These are phyloP conservation scores for Phymorhynchus buccinoides DNA, from an alignment of 1,140 invertebrate genomes.

Conservation along the genomic window DNA sequence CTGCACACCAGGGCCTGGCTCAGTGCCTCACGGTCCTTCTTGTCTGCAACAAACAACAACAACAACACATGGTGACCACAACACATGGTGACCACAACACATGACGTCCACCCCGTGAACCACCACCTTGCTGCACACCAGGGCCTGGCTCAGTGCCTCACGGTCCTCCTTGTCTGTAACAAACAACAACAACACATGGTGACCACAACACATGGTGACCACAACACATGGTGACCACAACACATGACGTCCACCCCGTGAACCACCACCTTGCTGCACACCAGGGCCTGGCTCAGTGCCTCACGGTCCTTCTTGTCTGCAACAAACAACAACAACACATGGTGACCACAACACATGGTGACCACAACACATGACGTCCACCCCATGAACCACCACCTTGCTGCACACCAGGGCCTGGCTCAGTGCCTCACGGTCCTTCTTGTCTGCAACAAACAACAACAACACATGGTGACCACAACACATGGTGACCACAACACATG, in stretches of 20 bases:
- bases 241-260: conserved; percentile 89
- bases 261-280: conserved; percentile 65
- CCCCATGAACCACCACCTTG: conserved; percentile 78
- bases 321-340: too few relatives aligned
- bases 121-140: conserved; percentile 63
- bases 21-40: conserved; percentile 65
- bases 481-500: too few relatives aligned
- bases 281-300: conserved; percentile 57
- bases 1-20: conserved; percentile 57
- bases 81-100: too few relatives aligned
- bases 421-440: conserved; percentile 65
- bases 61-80: too few relatives aligned
- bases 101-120: conserved; percentile 86
- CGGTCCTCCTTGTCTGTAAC: conserved; percentile 70
- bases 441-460: too few relatives aligned
- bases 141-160: conserved; percentile 60
- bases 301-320: conserved; percentile 70
- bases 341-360: too few relatives aligned
- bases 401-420: conserved; percentile 57
- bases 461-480: too few relatives aligned
- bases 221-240: too few relatives aligned
- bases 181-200: too few relatives aligned
- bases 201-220: too few relatives aligned
- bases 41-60: too few relatives aligned
- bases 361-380: too few relatives aligned